phyloP scores from a whole-genome alignment of 1,140 invertebrate genomes.

The Rhizoglyphus robini region DNA sequence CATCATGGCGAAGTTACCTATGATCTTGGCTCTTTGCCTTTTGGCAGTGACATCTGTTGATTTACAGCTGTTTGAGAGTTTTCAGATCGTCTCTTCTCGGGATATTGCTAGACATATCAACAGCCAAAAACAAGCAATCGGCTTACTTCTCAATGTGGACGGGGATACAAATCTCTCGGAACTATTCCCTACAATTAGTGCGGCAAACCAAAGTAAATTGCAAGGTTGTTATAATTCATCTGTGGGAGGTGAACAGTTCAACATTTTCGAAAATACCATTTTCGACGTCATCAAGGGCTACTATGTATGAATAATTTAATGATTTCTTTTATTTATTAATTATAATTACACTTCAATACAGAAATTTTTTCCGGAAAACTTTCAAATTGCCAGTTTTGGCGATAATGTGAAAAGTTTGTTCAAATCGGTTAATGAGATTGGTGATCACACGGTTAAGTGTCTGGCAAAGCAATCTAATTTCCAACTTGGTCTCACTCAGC shows the following conservation, averaged over 20 bases:
- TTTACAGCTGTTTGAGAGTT: no score
- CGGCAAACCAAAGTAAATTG: background rate
- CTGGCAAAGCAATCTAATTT: background rate
- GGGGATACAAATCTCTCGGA: background rate
- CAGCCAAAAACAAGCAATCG: background rate
- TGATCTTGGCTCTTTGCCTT: no score
- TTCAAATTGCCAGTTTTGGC: background rate
- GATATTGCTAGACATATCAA: background rate
- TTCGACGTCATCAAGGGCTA: background rate
- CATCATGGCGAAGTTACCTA: no score
- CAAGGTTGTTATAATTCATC: conserved; percentile 5
- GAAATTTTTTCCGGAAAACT: conserved; percentile 17
- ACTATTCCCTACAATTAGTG: conserved; percentile 3
- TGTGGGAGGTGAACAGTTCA: background rate
- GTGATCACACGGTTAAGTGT: background rate
- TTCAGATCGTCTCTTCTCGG: no score
- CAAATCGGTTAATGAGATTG: background rate
- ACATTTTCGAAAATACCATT: background rate
- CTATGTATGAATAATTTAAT: background rate
- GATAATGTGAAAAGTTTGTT: background rate
- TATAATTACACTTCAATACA: background rate
- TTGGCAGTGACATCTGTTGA: no score
- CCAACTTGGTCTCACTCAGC: conserved; percentile 5
- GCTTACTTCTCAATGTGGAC: background rate
- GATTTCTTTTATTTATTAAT: background rate